Base-by-base conservation (phyloP, 2,888 invertebrate species). In the Nymphalis polychloros region DNA sequence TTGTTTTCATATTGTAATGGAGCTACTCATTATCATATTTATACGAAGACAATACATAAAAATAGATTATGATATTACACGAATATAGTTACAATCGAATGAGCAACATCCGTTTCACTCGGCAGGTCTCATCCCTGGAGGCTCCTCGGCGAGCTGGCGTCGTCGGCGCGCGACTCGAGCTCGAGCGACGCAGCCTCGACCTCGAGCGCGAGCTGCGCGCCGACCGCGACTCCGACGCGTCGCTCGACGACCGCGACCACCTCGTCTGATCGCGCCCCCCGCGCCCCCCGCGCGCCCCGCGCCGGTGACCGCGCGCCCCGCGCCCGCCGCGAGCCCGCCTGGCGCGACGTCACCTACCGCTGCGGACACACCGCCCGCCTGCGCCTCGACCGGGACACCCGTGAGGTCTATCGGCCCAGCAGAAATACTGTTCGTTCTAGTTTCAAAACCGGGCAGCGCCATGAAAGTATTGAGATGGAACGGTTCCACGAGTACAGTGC, bases 171-270 rank as follows among this genome's bases (percentile, higher is more conserved):
- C 87, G 88, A 61, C 85, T 85, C 69, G 93, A 92, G 83, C 86
- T 89, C 73, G 93, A 92, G 85, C 88, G 93, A 27, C 93, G 92
- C 84, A 85, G 85, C 76, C 89, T 93, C 73, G 93, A 93, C 85
- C 87, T 93, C 73, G 93, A 93, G 85, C 89, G 91, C 68, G 92
- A 92, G 78, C 85, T 91, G 81, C 89, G 92, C 63, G 81, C 82
- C 78, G 88, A 85, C 78, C 84, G 86, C 77, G 87, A 86, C 85
- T 88, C 89, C 68, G 89, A 90, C 86, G 88, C 84, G 73, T 87
- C 88, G 79, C 90, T 90, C 79, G 90, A 92, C 84, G 91, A 90
- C 79, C 87, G 87, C 79, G 87, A 89, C 84, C 91, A 90, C 74
- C 90, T 85, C 82, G 89, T 90, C 74, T 92, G 88, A 87, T 76